Evolutionary conservation across 2,888 invertebrate genomes (phyloP), one percentile per base, ranked within the genome.

Genomic region (Choristoneura rosaceana): DNA sequence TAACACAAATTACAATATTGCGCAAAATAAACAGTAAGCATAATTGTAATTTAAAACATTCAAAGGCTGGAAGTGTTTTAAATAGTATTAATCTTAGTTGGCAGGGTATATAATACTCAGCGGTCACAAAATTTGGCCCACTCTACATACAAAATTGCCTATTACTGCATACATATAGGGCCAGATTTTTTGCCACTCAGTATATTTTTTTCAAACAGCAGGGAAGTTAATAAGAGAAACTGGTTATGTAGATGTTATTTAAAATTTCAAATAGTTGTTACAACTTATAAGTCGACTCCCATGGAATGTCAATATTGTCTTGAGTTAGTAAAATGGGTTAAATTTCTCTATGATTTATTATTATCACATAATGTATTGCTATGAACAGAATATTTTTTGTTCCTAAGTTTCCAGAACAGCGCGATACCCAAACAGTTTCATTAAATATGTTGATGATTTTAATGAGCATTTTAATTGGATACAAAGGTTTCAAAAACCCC

Each of bases 281-380:
- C 12, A 25, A 17, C 15, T 68, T 45, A 58, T 25, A 67, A 63
- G 17, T 59, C 52, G 64, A 73, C 68, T 47, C 62, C 33, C 80
- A 84, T 91, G 92, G 92, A 92, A 92, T 92, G 92, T 92, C 81
- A 81, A 81, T 80, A 76, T 79, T 77, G 81, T 78, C 78, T 67
- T 52, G 67, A 73, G 69, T 73, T 74, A 70, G 67, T 74, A 65
- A 38, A 38, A 43, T 55, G 60, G 12, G 63, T 71, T 73, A 66
- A 41, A 60, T 70, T 62, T n/a, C 38, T 68, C 25, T 55, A 25
- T 55, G 55, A 55, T 59, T 43, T 52, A 64, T 41, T 9, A 64
- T 64, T 66, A 73, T 68, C 71, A 71, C 71, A 68, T 58, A 55
- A 62, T 25, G 25, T 62, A 62, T 62, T 41, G 43, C 43, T 52